Evolutionary conservation across 1,140 invertebrate genomes (phyloP), one percentile per base, ranked within the genome.

Genomic region (Drosophila sechellia): DNA sequence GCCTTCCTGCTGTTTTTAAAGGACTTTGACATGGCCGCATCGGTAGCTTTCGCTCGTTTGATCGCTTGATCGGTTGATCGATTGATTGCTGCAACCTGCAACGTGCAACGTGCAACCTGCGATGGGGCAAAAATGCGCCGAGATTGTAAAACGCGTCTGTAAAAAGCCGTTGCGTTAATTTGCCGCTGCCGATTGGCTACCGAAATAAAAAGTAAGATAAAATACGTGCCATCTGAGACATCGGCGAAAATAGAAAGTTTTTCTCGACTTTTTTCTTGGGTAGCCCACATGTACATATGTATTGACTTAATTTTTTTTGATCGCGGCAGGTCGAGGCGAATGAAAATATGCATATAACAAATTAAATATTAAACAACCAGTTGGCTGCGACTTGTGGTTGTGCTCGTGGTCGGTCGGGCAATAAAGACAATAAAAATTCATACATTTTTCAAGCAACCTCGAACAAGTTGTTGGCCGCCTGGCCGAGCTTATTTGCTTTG

Each of bases 121-220:
- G 10, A 37, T 5, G 31, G 15, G 15, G 54, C 34, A 64, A 76
- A 60, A 77, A 81, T 60, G 58, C 45, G 46, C 76, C 50, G 79
- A 66, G 83, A 86, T 86, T 86, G 81, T 85, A 80, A 84, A 85
- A 77, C 81, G 81, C 63, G 81, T 52, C 63, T 86, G 79, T 79
- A 89, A 89, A 79, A 89, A 89, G 81, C 75, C 80, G 84, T 87
- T 90, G 90, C 77, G 90, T 91, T 81, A 91, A 91, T 91, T 91
- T 91, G 83, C 89, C 80, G 89, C 90, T 84, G 84, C 90, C 85
- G 89, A 91, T 91, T 91, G 90, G 84, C 81, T 80, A 81, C 81
- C 83, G 74, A 85, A 90, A 77, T 63, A 58, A 61, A 61, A 61
- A 61, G 39, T 40, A 34, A 60, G 57, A 57, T 31, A 40, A 61